These are phyloP conservation scores for Cephus cinctus DNA, from an alignment of 1,140 invertebrate genomes.

Conservation along the genomic window DNA sequence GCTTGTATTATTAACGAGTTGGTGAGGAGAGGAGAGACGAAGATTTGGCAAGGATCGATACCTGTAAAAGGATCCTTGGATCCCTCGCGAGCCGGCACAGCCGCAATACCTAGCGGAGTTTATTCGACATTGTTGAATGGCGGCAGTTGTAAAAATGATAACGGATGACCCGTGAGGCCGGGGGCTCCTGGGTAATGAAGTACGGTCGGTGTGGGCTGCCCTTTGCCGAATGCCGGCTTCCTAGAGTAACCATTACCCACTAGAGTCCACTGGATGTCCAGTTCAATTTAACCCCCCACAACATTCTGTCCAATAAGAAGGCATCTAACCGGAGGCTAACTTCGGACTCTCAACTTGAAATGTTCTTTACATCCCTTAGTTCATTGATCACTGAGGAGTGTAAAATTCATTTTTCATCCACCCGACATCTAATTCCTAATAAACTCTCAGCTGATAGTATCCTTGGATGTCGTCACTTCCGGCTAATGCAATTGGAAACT, in stretches of 20 bases:
- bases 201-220: constrained; percentile 48
- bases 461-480: too few species aligned
- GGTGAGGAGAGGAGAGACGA: not conserved
- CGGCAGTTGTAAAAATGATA: constrained; percentile 59
- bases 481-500: not conserved
- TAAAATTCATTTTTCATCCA: too few species aligned
- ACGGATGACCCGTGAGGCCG: constrained; percentile 52
- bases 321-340: too few species aligned
- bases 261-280: too few species aligned
- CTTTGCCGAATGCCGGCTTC: constrained; percentile 33
- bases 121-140: constrained; percentile 59
- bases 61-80: constrained; percentile 20
- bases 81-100: constrained; percentile 42
- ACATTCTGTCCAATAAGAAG: too few species aligned
- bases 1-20: too few species aligned
- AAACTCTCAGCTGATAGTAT: too few species aligned
- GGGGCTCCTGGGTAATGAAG: constrained; percentile 54
- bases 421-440: too few species aligned
- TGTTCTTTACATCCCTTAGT: too few species aligned
- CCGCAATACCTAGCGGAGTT: constrained; percentile 56
- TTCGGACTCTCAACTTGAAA: too few species aligned
- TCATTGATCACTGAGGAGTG: too few species aligned
- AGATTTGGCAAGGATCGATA: constrained; percentile 15
- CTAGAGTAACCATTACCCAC: too few species aligned
- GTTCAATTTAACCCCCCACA: not conserved